phyloP scores from a whole-genome alignment of 2,113 vertebrate genomes.

The Falco punctatus region DNA sequence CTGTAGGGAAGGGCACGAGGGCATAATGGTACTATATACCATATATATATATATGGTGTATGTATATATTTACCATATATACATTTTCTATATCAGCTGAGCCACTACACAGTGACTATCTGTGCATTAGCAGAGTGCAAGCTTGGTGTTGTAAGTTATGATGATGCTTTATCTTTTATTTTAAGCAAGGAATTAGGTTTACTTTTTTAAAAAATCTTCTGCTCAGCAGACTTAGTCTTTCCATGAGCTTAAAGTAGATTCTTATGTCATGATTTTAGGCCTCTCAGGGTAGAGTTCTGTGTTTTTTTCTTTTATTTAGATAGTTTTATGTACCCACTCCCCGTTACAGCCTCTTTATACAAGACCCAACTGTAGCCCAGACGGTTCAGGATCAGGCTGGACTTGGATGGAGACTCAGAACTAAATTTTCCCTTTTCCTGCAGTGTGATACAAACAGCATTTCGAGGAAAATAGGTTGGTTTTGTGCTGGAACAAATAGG shows the following conservation, averaged over 20 bases:
- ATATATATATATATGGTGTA: too few species aligned
- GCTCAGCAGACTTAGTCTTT: not conserved
- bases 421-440: not conserved
- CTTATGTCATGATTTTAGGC: not conserved
- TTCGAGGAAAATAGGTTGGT: not conserved
- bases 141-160: not conserved
- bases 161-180: rapidly evolving
- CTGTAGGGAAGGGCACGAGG: not conserved
- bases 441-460: not conserved
- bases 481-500: not conserved
- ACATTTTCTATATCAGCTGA: not conserved
- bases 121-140: not conserved
- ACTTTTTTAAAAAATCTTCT: not conserved
- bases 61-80: too few species aligned
- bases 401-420: not conserved
- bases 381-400: not conserved
- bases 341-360: not conserved
- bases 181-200: not conserved
- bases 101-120: not conserved
- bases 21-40: not conserved
- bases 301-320: not conserved
- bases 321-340: not conserved
- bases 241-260: not conserved
- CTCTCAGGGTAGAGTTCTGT: not conserved
- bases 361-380: not conserved